phyloP scores from a whole-genome alignment of 2,797 vertebrate genomes.

The Girardinus metallicus region DNA sequence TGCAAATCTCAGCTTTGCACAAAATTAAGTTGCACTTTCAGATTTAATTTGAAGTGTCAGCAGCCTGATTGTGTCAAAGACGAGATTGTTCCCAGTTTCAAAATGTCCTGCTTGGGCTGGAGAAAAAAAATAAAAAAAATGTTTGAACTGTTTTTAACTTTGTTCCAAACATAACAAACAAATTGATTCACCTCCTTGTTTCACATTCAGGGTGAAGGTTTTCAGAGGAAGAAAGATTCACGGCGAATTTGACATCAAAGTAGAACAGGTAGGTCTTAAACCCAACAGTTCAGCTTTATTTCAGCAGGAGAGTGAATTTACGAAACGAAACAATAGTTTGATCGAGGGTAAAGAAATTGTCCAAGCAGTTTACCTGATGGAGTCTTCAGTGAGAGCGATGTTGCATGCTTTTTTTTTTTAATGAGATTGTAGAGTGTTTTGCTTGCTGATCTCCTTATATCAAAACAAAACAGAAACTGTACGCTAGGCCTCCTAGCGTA shows the following conservation, averaged over 20 bases:
- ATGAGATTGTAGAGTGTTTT: background rate
- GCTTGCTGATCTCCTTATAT: background rate
- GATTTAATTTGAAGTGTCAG: background rate
- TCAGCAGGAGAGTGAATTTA: background rate
- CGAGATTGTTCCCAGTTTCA: background rate
- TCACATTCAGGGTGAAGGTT: constrained; percentile 84
- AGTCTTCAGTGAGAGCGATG: background rate
- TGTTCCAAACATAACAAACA: constrained; percentile 3
- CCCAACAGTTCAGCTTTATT: background rate
- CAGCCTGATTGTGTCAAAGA: background rate
- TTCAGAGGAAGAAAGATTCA: constrained; percentile 91
- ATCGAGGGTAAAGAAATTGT: background rate
- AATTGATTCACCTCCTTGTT: constrained; percentile 24
- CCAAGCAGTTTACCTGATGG: background rate
- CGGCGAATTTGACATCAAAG: constrained; percentile 90
- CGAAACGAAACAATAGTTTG: background rate
- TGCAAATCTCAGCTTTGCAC: background rate
- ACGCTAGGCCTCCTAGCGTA: background rate
- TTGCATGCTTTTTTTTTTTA: constrained; percentile 12
- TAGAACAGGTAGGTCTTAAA: constrained; percentile 86
- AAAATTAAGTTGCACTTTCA: background rate
- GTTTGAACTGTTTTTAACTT: background rate
- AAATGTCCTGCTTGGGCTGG: background rate
- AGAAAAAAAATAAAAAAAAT: background rate
- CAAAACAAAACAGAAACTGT: constrained; percentile 2